These are phyloP conservation scores for Tympanuchus pallidicinctus DNA, from an alignment of 2,113 vertebrate genomes.

Conservation along the genomic window DNA sequence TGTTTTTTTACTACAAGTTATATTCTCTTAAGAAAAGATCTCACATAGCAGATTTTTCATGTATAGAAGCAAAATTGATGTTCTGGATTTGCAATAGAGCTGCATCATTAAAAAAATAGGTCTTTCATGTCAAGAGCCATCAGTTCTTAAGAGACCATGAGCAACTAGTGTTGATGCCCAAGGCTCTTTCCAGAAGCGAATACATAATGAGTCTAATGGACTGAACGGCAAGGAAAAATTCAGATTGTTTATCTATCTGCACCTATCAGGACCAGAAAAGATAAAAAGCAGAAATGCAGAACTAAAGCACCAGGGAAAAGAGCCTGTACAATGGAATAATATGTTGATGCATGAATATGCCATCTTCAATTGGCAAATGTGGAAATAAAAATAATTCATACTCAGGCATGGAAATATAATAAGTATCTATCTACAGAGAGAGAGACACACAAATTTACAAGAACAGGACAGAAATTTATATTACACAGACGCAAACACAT, in stretches of 20 bases:
- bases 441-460: background rate
- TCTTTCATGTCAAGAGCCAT: slow-evolving; percentile 5
- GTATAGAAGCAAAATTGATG: background rate
- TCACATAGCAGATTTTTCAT: background rate
- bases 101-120: slow-evolving; percentile 10
- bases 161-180: slow-evolving; percentile 47
- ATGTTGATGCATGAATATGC: background rate
- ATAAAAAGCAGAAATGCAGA: background rate
- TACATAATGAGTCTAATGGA: slow-evolving; percentile 4
- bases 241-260: background rate
- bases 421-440: background rate
- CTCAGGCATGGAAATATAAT: background rate
- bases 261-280: background rate
- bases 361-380: background rate
- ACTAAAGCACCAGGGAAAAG: background rate
- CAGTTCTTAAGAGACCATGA: background rate
- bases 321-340: background rate
- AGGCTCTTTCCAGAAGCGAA: slow-evolving; percentile 30
- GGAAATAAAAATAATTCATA: background rate
- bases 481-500: background rate
- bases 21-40: background rate
- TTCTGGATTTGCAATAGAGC: background rate
- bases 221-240: slow-evolving; percentile 26
- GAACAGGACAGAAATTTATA: background rate
- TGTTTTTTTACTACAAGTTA: background rate